Evolutionary conservation across 2,113 vertebrate species (phyloP).

Genomic region (Lontra canadensis): DNA sequence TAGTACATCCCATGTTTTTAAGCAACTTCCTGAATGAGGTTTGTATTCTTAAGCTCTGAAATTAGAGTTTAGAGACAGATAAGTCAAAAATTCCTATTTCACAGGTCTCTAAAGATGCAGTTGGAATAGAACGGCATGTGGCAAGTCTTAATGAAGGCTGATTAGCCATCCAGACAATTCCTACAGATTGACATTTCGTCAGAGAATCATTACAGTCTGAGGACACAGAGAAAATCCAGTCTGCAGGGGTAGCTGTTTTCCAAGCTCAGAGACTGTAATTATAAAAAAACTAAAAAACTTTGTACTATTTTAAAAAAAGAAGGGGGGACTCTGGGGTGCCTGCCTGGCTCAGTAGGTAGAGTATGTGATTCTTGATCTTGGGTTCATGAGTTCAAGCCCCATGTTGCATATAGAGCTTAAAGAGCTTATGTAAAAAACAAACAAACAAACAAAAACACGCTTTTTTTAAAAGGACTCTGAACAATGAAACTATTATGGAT

Average conservation of each 20-base stretch:
- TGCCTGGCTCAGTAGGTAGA: background rate
- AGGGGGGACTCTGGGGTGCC: background rate
- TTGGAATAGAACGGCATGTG: background rate
- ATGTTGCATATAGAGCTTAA: background rate
- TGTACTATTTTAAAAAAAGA: background rate
- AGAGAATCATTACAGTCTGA: background rate
- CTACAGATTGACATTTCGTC: background rate
- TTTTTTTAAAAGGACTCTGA: background rate
- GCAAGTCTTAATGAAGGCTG: background rate
- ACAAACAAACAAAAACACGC: no score
- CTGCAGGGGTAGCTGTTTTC: background rate
- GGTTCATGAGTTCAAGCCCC: background rate
- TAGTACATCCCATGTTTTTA: background rate
- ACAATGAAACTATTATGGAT: background rate
- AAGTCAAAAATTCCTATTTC: background rate
- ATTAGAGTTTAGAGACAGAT: background rate
- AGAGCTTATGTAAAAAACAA: background rate
- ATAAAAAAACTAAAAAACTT: background rate
- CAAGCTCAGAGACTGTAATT: background rate
- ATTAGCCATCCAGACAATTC: background rate
- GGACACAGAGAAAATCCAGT: background rate
- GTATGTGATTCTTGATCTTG: background rate
- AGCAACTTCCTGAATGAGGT: background rate
- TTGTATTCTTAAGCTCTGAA: background rate
- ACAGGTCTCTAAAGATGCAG: background rate